These are phyloP conservation scores for Diploscapter pachys DNA, from an alignment of 1,140 invertebrate genomes.

Conservation along the genomic window DNA sequence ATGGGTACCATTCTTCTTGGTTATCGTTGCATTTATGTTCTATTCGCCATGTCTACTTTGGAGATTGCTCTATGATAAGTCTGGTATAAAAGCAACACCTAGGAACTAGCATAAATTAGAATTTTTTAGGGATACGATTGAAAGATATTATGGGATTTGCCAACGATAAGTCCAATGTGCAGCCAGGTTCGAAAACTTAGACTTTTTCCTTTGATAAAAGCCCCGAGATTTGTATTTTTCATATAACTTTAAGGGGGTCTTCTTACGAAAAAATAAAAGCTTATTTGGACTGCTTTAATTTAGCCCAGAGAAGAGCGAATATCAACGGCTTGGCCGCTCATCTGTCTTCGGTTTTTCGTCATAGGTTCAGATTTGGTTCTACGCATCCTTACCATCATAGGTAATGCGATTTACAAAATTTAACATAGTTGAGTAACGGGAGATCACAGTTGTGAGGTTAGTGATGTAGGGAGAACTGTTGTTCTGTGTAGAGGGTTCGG, in stretches of 20 bases:
- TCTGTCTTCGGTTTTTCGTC: slow-evolving; percentile 53
- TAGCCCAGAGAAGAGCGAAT: slow-evolving; percentile 42
- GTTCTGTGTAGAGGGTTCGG: no score
- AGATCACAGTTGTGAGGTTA: no score
- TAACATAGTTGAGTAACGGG: no score
- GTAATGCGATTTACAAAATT: not conserved
- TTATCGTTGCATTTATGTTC: slow-evolving; percentile 54
- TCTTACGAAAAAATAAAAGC: not conserved
- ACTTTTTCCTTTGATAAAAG: no score
- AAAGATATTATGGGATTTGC: slow-evolving; percentile 56
- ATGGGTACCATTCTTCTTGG: slow-evolving; percentile 64
- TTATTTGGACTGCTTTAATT: slow-evolving; percentile 6
- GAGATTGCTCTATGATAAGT: slow-evolving; percentile 45
- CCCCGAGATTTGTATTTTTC: no score
- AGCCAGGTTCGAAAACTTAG: slow-evolving; percentile 33
- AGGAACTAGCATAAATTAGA: not conserved
- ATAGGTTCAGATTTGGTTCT: slow-evolving; percentile 46
- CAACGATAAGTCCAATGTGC: slow-evolving; percentile 53
- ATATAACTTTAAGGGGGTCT: not conserved
- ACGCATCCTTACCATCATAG: slow-evolving; percentile 49
- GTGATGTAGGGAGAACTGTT: no score
- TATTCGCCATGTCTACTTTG: slow-evolving; percentile 56
- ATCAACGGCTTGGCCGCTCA: slow-evolving; percentile 50
- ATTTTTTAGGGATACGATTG: slow-evolving; percentile 43
- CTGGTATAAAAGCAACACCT: slow-evolving; percentile 18